phyloP scores from a whole-genome alignment of 1,140 invertebrate genomes.

The Drosophila rufa region DNA sequence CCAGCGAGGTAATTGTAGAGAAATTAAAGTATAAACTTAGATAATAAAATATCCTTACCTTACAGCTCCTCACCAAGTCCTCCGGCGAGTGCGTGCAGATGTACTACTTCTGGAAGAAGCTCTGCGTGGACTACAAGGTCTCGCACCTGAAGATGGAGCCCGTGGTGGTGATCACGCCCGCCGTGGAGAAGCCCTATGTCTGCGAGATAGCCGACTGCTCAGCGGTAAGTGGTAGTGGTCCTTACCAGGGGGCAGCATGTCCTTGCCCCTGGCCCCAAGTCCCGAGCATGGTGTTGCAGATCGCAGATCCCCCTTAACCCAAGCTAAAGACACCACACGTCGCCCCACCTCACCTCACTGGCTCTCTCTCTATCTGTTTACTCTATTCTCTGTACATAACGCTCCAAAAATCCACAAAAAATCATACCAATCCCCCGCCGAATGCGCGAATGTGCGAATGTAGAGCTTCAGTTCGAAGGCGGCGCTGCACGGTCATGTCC shows the following conservation, averaged over 20 bases:
- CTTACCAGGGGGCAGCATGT: conserved; percentile 6
- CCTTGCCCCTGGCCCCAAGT: neutral
- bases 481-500: conserved; percentile 91
- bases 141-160: conserved; percentile 79
- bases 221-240: conserved; percentile 86
- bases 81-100: conserved; percentile 98
- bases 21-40: neutral
- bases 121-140: conserved; percentile 91
- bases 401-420: conserved; percentile 30
- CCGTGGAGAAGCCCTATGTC: conserved; percentile 86
- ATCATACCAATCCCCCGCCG: conserved; percentile 18
- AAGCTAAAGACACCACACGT: neutral
- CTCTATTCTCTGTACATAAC: conserved; percentile 64
- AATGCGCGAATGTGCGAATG: conserved; percentile 71
- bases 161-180: conserved; percentile 44
- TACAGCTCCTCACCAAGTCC: conserved; percentile 93
- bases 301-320: conserved; percentile 7
- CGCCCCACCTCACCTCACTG: conserved; percentile 24
- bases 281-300: conserved; percentile 17
- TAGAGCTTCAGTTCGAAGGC: conserved; percentile 93
- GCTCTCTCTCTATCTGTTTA: conserved; percentile 33
- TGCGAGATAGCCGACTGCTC: conserved; percentile 90
- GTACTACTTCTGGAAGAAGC: conserved; percentile 99
- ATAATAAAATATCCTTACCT: neutral
- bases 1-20: conserved; percentile 90